These are phyloP conservation scores for Porites cylindrica DNA, from an alignment of 92 coral and sea anemone genomes.

Conservation along the genomic window DNA sequence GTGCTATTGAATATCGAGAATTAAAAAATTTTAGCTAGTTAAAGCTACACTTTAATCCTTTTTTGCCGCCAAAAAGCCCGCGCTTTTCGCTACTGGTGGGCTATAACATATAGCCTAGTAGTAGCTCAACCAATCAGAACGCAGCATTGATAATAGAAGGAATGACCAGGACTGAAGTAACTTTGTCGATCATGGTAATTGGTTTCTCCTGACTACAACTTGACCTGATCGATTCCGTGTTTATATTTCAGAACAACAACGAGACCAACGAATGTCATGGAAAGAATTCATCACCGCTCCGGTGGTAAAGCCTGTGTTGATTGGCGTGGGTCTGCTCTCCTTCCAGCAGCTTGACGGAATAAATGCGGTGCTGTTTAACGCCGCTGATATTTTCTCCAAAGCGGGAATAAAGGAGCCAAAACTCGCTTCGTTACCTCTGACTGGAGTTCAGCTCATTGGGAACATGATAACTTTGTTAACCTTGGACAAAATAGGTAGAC, in stretches of 20 bases:
- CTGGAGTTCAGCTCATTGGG: slow-evolving; percentile 64
- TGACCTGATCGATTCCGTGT: not conserved
- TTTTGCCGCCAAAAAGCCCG: no score
- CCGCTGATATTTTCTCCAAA: slow-evolving; percentile 69
- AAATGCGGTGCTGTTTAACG: slow-evolving; percentile 75
- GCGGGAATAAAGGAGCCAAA: slow-evolving; percentile 81
- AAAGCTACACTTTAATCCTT: no score
- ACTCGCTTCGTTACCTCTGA: slow-evolving; percentile 65
- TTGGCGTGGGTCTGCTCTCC: slow-evolving; percentile 69
- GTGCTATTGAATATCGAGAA: no score
- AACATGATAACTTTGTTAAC: slow-evolving; percentile 59
- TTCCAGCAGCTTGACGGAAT: slow-evolving; percentile 86
- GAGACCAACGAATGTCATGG: slow-evolving; percentile 42
- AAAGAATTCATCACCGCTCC: slow-evolving; percentile 71
- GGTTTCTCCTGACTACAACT: no score
- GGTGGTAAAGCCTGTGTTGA: slow-evolving; percentile 65
- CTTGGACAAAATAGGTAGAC: slow-evolving; percentile 79
- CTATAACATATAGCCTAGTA: no score
- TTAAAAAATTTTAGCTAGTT: no score
- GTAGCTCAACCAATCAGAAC: no score
- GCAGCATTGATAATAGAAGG: no score
- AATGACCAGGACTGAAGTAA: no score
- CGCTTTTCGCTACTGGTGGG: no score
- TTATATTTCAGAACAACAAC: slow-evolving; percentile 42
- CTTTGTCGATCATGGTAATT: no score